These are phyloP conservation scores for Hirundo rustica DNA, from an alignment of 2,797 vertebrate species.

Conservation along the genomic window DNA sequence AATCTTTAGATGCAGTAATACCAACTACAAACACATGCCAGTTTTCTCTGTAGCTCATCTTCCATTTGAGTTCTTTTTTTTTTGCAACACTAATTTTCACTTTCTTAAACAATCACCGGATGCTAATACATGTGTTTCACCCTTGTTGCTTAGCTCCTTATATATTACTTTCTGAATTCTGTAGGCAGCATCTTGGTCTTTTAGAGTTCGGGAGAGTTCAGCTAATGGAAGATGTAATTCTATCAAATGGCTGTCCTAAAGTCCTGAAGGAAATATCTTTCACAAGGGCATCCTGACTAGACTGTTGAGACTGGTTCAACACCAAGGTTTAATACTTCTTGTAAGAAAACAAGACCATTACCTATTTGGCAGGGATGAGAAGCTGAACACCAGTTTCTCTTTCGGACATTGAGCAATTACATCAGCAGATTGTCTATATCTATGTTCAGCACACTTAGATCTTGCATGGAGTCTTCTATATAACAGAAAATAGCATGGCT, in stretches of 20 bases:
- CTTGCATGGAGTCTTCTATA: not conserved
- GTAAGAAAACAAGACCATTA: not conserved
- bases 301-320: not conserved
- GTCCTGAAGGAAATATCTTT: not conserved
- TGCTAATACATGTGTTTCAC: not conserved
- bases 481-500: conserved; percentile 20
- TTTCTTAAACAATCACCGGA: not conserved
- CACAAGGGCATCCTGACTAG: not conserved
- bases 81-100: not conserved
- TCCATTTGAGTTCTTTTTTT: not conserved
- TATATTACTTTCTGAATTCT: not conserved
- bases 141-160: not conserved
- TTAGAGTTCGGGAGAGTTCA: not conserved
- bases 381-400: conserved; percentile 34
- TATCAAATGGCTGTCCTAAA: not conserved
- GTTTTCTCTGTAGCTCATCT: not conserved
- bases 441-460: conserved; percentile 31
- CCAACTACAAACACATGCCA: not conserved
- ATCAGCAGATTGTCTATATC: conserved; percentile 50
- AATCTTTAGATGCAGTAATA: not conserved
- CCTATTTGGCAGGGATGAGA: conserved; percentile 24
- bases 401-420: conserved; percentile 61
- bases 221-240: not conserved
- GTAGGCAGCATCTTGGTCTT: not conserved
- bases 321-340: not conserved